These are phyloP conservation scores for Netelia fuscicornis DNA, from an alignment of 2,888 invertebrate genomes.

Conservation along the genomic window DNA sequence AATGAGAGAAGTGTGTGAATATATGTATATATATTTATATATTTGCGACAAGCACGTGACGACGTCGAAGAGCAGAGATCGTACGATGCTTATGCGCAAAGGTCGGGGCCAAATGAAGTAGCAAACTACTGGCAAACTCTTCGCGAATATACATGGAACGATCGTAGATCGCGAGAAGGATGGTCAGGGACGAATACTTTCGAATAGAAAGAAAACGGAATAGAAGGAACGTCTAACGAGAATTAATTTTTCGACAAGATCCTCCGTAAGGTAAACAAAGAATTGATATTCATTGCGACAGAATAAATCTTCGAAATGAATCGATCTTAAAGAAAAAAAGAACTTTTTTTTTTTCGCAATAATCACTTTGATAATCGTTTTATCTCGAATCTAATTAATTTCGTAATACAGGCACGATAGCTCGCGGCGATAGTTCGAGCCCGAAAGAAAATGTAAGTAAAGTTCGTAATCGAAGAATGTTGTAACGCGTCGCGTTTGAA, in stretches of 20 bases:
- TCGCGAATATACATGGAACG: neutral
- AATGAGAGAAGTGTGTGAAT: conserved; percentile 36
- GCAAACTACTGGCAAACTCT: conserved; percentile 20
- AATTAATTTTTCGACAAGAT: neutral
- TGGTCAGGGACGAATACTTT: conserved; percentile 34
- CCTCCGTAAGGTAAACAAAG: neutral
- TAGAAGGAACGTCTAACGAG: neutral
- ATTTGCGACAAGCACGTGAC: conserved; percentile 25
- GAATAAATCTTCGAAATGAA: neutral
- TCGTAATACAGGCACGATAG: no score
- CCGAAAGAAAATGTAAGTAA: no score
- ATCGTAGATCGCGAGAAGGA: conserved; percentile 25
- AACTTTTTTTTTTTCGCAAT: no score
- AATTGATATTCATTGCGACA: neutral
- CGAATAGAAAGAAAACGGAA: neutral
- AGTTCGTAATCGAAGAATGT: no score
- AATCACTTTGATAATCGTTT: no score
- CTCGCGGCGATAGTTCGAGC: no score
- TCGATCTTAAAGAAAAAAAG: no score
- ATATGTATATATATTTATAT: conserved; percentile 24
- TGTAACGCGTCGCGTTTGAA: neutral
- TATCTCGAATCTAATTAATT: no score
- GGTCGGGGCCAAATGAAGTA: conserved; percentile 47
- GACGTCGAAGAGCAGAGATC: conserved; percentile 47
- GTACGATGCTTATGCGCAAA: conserved; percentile 64